phyloP scores from a whole-genome alignment of 2,888 invertebrate species.

The Polyploca ridens region DNA sequence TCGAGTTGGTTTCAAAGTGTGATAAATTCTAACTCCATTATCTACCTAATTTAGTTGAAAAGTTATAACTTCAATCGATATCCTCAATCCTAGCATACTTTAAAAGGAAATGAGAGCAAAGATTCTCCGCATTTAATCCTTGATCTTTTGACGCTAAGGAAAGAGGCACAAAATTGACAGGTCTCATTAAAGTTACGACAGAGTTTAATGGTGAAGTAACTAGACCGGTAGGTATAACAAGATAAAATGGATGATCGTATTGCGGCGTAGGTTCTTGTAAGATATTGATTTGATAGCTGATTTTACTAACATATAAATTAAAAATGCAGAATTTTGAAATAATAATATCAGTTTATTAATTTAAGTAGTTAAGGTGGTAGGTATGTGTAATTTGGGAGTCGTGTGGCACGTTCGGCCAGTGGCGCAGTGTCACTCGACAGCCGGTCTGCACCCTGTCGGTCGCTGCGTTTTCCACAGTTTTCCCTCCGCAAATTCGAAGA shows the following conservation, averaged over 20 bases:
- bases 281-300: no score
- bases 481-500: constrained; percentile 70
- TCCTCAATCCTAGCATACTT: constrained; percentile 17
- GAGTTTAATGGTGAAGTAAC: constrained; percentile 51
- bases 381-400: neutral
- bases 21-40: neutral
- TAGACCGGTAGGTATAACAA: neutral
- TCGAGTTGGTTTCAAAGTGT: neutral
- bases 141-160: constrained; percentile 52
- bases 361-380: neutral
- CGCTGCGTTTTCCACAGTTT: constrained; percentile 55
- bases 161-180: constrained; percentile 64
- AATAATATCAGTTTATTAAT: no score
- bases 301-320: no score
- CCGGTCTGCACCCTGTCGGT: constrained; percentile 33
- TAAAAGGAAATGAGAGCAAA: constrained; percentile 38
- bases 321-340: no score
- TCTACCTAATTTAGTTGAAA: constrained; percentile 12
- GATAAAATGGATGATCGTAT: constrained; percentile 1
- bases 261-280: neutral
- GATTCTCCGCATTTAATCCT: constrained; percentile 51
- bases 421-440: constrained; percentile 34
- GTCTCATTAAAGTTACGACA: constrained; percentile 66
- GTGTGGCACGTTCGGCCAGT: neutral
- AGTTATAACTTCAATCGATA: constrained; percentile 39